phyloP scores from a whole-genome alignment of 2,113 vertebrate species.

The Proteles cristata region DNA sequence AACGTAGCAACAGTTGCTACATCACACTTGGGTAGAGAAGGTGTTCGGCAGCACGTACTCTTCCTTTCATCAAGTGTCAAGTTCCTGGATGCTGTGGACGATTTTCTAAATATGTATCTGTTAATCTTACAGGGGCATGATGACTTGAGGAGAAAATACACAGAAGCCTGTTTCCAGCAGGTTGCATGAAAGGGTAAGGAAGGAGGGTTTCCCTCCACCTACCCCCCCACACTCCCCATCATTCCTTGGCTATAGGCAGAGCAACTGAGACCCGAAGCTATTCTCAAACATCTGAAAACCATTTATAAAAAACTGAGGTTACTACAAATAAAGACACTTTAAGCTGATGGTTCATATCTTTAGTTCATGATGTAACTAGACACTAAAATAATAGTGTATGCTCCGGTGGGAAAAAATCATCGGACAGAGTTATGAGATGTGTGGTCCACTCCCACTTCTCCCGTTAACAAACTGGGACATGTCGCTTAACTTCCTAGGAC shows the following conservation, averaged over 20 bases:
- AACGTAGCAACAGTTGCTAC: constrained; percentile 6
- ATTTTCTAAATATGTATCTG: constrained; percentile 71
- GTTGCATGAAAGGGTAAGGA: background rate
- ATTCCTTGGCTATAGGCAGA: background rate
- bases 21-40: background rate
- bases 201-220: background rate
- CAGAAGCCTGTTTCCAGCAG: constrained; percentile 63
- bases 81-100: constrained; percentile 22
- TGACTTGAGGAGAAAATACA: constrained; percentile 44
- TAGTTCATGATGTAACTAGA: constrained; percentile 69
- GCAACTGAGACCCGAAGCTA: constrained; percentile 51
- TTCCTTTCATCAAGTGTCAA: constrained; percentile 57
- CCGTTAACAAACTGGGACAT: constrained; percentile 3
- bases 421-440: background rate
- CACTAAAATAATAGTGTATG: constrained; percentile 60
- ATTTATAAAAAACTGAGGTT: constrained; percentile 68
- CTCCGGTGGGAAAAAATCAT: constrained; percentile 55
- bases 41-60: background rate
- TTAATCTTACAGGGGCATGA: constrained; percentile 62
- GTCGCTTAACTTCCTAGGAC: background rate
- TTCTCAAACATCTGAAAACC: constrained; percentile 79
- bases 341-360: constrained; percentile 64
- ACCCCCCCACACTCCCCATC: background rate
- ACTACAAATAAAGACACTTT: constrained; percentile 67
- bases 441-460: constrained; percentile 21